Evolutionary conservation across 1,140 invertebrate species (phyloP).

Genomic region (Drosophila kohkoa): DNA sequence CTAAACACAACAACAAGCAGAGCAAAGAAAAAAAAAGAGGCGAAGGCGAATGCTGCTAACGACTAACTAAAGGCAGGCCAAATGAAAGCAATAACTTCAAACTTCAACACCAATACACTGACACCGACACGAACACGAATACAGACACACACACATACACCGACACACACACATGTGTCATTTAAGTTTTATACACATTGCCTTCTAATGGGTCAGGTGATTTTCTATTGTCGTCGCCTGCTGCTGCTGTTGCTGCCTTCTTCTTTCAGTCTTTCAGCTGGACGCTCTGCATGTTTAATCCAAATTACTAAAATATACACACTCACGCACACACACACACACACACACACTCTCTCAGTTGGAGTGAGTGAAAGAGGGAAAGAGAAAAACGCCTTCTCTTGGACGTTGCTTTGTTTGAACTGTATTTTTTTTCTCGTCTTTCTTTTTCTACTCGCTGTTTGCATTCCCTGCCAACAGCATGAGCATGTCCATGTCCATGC

Average conservation of each 20-base stretch:
- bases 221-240: conserved; percentile 76
- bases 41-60: conserved; percentile 21
- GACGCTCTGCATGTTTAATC: conserved; percentile 79
- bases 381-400: neutral
- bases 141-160: conserved; percentile 17
- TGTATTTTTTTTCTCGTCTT: conserved; percentile 23
- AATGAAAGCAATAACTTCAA: conserved; percentile 80
- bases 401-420: conserved; percentile 34
- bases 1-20: conserved; percentile 24
- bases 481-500: neutral
- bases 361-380: neutral
- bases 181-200: conserved; percentile 59
- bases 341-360: conserved; percentile 5
- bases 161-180: conserved; percentile 22
- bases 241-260: conserved; percentile 21
- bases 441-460: conserved; percentile 31
- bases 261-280: conserved; percentile 36
- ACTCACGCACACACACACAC: conserved; percentile 23
- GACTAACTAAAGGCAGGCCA: conserved; percentile 53
- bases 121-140: neutral
- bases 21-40: neutral
- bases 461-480: conserved; percentile 7
- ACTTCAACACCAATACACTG: conserved; percentile 58
- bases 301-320: conserved; percentile 79
- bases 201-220: conserved; percentile 78